phyloP scores from a whole-genome alignment of 2,888 invertebrate species.

The Macrostomum cliftonense region DNA sequence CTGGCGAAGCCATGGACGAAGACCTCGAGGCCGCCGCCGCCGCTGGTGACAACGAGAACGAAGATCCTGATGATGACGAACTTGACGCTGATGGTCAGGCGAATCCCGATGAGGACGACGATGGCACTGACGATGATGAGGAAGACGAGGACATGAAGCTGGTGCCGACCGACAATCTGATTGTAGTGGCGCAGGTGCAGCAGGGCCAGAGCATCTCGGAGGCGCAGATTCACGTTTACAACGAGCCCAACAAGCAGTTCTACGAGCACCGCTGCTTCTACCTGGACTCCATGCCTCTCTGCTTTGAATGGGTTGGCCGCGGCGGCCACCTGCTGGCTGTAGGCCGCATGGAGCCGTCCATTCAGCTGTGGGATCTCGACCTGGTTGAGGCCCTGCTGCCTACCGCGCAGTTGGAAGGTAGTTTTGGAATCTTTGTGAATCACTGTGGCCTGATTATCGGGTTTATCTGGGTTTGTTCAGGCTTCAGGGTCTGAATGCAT shows the following conservation, averaged over 20 bases:
- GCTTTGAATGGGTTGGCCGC: slow-evolving; percentile 2
- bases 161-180: slow-evolving; percentile 66
- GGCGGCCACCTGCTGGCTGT: slow-evolving; percentile 69
- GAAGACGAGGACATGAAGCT: slow-evolving; percentile 73
- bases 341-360: slow-evolving; percentile 73
- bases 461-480: neutral
- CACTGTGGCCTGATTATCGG: no score
- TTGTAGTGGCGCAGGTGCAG: slow-evolving; percentile 65
- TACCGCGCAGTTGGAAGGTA: slow-evolving; percentile 51
- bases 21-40: no score
- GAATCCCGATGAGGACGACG: neutral
- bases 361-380: slow-evolving; percentile 91
- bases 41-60: no score
- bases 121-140: slow-evolving; percentile 24
- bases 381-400: slow-evolving; percentile 75
- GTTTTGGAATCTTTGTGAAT: slow-evolving; percentile 29
- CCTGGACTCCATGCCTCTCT: no score
- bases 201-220: slow-evolving; percentile 54
- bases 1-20: no score
- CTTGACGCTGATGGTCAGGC: no score
- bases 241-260: no score
- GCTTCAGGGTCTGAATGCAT: no score
- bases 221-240: no score
- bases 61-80: no score
- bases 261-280: no score